Base-by-base conservation (phyloP, 2,113 vertebrate species). In the Bufo bufo region DNA sequence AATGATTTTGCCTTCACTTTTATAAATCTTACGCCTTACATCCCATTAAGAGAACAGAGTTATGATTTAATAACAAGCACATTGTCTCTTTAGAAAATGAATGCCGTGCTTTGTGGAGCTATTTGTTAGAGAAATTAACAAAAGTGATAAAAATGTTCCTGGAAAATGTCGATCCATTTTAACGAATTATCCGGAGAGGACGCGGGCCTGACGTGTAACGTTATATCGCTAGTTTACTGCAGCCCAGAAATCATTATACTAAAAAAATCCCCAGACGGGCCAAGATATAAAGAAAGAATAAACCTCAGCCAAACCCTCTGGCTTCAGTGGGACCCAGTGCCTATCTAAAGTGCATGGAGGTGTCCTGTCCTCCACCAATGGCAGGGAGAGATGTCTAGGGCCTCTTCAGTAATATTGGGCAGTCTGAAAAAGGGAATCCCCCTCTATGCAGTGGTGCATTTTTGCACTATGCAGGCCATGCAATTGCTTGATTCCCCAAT, bases 31-130 rank as follows among this genome's bases (percentile, higher is more conserved):
- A 8, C 16, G 23, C 59, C 54, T 20, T 56, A 33, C 23, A 79
- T 14, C 78, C 33, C 33, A 80, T 80, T 80, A 59, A 10, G 56
- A 2, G 19, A 80, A 9, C 14, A 16, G 33, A 43, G 54, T 43
- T 54, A 33, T 79, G 50, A 79, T 56, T 58, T 56, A 58, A 45
- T 58, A 59, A 59, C 6, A 33, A 59, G 23, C 43, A 17, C n/a
- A 43, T 58, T 80, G 54, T 43, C 56, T 79, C 50, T 58, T 54
- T 33, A 14, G n/a, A n/a, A 79, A 79, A 79, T 79, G 17, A 79
- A 58, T 58, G 77, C 16, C 4, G 6, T 16, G 17, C 8, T n/a
- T 52, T 52, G 16, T n/a, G 49, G 47, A 20, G 75, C 75, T 54
- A 54, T 78, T 78, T 77, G 49, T 54, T 78, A 20, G 11, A 33